Evolutionary conservation across 2,113 vertebrate species (phyloP).

Genomic region (Apodemus speciosus): DNA sequence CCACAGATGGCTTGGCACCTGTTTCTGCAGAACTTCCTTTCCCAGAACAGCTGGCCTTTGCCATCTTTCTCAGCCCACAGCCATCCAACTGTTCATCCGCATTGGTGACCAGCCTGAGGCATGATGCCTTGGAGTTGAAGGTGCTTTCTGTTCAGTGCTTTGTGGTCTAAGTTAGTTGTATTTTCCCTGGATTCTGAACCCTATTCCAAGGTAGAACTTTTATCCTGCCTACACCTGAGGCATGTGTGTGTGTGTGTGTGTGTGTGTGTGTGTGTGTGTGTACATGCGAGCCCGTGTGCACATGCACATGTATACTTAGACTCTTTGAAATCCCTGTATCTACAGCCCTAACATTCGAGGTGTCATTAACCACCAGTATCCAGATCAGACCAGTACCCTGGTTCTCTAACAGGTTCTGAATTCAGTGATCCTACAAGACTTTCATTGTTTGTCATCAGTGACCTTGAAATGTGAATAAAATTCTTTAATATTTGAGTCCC

Average conservation of each 20-base stretch:
- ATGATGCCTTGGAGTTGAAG: fast-evolving
- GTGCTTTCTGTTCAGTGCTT: not conserved
- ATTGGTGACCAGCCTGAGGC: not conserved
- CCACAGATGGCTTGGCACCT: not conserved
- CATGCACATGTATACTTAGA: not conserved
- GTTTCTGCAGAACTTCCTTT: not conserved
- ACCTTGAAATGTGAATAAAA: not conserved
- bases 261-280: not conserved
- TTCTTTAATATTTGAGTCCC: not conserved
- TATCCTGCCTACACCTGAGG: not conserved
- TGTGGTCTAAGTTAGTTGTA: not conserved
- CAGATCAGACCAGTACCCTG: not conserved
- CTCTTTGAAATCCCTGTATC: not conserved
- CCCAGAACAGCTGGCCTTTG: not conserved
- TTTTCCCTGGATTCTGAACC: not conserved
- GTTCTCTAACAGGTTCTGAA: not conserved
- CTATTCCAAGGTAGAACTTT: fast-evolving
- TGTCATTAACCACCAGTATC: not conserved
- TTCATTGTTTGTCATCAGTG: not conserved
- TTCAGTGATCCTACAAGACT: fast-evolving
- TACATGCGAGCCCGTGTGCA: too few species aligned
- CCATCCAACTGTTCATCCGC: not conserved
- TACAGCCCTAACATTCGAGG: not conserved
- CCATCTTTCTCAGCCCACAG: not conserved
- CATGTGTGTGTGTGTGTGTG: not conserved